Evolutionary conservation across 2,888 invertebrate genomes (phyloP).

Genomic region (Hemistola chrysoprasaria): DNA sequence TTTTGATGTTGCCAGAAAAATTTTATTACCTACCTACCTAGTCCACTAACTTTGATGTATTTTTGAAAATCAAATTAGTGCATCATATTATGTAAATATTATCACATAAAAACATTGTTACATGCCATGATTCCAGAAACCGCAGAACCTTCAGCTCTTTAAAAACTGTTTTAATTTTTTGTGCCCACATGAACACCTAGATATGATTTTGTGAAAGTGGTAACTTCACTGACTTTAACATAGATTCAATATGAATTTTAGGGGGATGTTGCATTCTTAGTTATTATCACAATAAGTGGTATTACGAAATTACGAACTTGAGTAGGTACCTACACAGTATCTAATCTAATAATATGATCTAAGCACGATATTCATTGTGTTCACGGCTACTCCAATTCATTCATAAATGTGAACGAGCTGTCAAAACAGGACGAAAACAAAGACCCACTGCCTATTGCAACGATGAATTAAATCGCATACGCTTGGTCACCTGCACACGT

Average conservation of each 20-base stretch:
- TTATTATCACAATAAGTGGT: conserved; percentile 26
- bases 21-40: too few relatives aligned
- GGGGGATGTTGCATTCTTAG: conserved; percentile 1
- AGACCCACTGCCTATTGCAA: conserved; percentile 38
- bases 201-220: conserved; percentile 16
- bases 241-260: neutral
- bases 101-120: too few relatives aligned
- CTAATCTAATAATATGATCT: conserved; percentile 64
- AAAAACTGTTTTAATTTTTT: too few relatives aligned
- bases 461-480: conserved; percentile 30
- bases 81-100: too few relatives aligned
- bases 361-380: conserved; percentile 68
- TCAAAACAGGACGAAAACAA: conserved; percentile 74
- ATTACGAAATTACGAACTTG: conserved; percentile 28
- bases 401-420: conserved; percentile 70
- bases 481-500: conserved; percentile 28
- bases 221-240: neutral
- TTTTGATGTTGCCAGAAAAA: too few relatives aligned
- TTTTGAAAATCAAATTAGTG: too few relatives aligned
- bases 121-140: too few relatives aligned
- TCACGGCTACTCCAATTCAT: conserved; percentile 71
- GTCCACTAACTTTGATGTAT: too few relatives aligned
- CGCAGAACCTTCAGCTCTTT: too few relatives aligned
- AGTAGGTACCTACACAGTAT: conserved; percentile 52
- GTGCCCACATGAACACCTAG: too few relatives aligned